Evolutionary conservation across 2,113 vertebrate species (phyloP), one percentile per base, ranked within the genome.

Genomic region (Xiphophorus maculatus): DNA sequence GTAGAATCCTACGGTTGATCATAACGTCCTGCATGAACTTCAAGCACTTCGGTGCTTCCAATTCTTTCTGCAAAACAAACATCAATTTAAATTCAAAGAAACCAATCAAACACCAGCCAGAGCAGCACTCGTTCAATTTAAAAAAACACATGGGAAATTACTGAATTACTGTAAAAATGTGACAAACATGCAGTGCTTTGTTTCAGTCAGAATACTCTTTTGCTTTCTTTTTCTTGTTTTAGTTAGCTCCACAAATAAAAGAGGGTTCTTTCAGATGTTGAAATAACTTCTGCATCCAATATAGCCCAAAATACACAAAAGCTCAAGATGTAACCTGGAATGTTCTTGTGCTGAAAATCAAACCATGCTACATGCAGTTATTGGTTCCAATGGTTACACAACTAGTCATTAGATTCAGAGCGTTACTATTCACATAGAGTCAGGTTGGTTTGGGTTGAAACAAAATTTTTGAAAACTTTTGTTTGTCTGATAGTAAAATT

Each of bases 11-110:
- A 44, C 51, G 7, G 37, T 42, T 14, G 40, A 66, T 65, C 30
- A 44, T 62, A 9, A 13, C 73, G 32, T 19, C 71, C 32, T 17
- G 58, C 3, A 9, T 74, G 83, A 74, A 94, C 37, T 68, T 83
- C 90, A 63, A 95, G 92, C 40, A 95, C 91, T 74, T 95, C 92
- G 40, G 94, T 92, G 25, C 84, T 89, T 54, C 93, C 93, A 17
- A 93, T 74, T 51, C 32, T 84, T 68, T 87, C 93, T 92, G 89
- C n/a, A 86, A 77, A 48, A 19, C 44, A 19, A 48, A 15, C 14
- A 17, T 17, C 44, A 5, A 19, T 48, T 48, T 48, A 48, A 48
- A 19, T 48, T 48, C 17, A 17, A 5, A 48, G 44, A 48, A 48
- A 48, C 14, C 44, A 48, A 48, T 44, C 14, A 44, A 17, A 44